These are phyloP conservation scores for Xiphorhynchus elegans DNA, from an alignment of 2,113 vertebrate species.

Conservation along the genomic window DNA sequence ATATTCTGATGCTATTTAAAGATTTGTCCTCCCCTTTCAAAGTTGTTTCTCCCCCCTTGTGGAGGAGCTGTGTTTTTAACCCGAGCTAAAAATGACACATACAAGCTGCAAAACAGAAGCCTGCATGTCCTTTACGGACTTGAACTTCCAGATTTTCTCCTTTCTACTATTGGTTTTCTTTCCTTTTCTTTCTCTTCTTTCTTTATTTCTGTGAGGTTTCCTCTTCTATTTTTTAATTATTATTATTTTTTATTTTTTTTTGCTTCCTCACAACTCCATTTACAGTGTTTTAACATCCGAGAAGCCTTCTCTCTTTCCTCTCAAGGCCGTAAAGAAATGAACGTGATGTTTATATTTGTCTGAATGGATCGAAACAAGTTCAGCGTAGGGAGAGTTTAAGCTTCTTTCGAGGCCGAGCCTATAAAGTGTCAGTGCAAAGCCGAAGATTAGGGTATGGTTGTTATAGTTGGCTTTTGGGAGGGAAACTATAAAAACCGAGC, in stretches of 20 bases:
- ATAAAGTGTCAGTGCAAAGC: conserved; percentile 21
- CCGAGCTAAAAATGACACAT: conserved; percentile 39
- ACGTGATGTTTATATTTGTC: neutral
- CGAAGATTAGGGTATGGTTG: neutral
- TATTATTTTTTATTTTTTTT: no score
- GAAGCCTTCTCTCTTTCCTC: neutral
- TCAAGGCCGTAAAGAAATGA: neutral
- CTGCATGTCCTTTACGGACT: neutral
- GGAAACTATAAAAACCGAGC: neutral
- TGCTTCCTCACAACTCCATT: neutral
- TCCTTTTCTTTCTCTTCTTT: no score
- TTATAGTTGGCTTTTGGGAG: conserved; percentile 34
- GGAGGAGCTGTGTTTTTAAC: conserved; percentile 13
- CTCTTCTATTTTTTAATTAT: neutral
- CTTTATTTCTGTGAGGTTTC: neutral
- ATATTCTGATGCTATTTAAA: conserved; percentile 51
- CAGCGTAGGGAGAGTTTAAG: neutral
- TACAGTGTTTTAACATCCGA: neutral
- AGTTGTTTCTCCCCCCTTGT: neutral
- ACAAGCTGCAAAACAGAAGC: neutral
- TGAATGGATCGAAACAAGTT: neutral
- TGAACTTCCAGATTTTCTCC: neutral
- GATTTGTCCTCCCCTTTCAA: neutral
- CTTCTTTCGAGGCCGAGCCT: neutral
- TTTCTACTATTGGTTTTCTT: neutral